Base-by-base conservation (phyloP, 2,888 invertebrate genomes). In the Latrodectus hesperus region DNA sequence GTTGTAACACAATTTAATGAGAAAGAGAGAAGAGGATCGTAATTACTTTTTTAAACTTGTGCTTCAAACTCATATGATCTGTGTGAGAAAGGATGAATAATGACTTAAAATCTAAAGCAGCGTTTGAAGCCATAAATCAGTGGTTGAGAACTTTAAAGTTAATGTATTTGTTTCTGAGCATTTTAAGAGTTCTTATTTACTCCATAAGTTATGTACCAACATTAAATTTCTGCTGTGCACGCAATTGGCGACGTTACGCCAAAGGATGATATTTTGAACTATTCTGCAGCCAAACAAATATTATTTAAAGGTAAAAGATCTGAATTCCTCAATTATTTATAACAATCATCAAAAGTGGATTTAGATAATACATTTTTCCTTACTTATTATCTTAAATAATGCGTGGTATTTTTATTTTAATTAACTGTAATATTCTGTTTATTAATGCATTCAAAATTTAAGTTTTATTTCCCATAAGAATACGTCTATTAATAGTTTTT, bases 101-200 rank as follows among this genome's bases (percentile, higher is more conserved):
- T 38, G 38, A 38, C 38, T 38, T 38, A 6, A 38, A 64, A 26
- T 51, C 64, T 65, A 22, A 8, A 16, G 16, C 65, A 65, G 65
- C 26, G 52, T 51, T 75, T 60, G 16, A 12, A 53, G 14, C 38
- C 75, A 83, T 83, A 83, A 83, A 83, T 83, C 82, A 83, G 68
- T n/a, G 60, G 49, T 22, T 51, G 82, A 10, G 75, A 83, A 60
- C 74, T 83, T 75, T 75, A 83, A 83, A 75, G 75, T 76, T 83
- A 75, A 83, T 83, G 60, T 75, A 51, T 38, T 75, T 55, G 53
- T 76, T 83, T 70, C 75, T 60, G n/a, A 60, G 16, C 12, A n/a
- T n/a, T 60, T 60, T 60, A 60, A 60, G 12, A 60, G 60, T 60
- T 60, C 60, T 60, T 60, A 38, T 60, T 60, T 60, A 60, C 60